Base-by-base conservation (phyloP, 2,797 vertebrate genomes). In the Chromis chromis region DNA sequence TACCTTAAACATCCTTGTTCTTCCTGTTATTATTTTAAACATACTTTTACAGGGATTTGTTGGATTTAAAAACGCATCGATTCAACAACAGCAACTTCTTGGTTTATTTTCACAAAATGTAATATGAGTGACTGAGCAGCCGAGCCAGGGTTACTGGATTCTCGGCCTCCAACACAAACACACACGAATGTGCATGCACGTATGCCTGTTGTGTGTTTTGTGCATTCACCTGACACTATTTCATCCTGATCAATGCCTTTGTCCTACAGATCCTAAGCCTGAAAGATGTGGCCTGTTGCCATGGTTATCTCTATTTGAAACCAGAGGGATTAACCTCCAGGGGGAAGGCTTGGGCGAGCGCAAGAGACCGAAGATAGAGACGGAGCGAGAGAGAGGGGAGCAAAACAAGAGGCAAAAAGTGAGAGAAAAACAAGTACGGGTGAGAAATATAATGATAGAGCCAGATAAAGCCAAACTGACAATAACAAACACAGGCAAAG, bases 241-340 rank as follows among this genome's bases (percentile, higher is more conserved):
- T 92, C 86, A 92, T 89, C 86, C 85, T 90, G 91, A 94, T 94
- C 92, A 89, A 93, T 93, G 88, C 84, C 71, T 88, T 87, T 91
- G 89, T 92, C 88, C 87, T 75, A 65, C 81, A 82, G 84, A 88
- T 77, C 61, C 80, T 76, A 84, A 85, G 87, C 91, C 81, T 53
- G 70, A 82, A 89, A 89, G 87, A 87, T 65, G 65, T 90, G 89
- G 90, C 87, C 88, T 91, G 93, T 94, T 94, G 92, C 93, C 93
- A 94, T 95, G 93, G 93, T 93, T 93, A 91, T 94, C 87, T 92
- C 88, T 85, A 88, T 93, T 90, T 89, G 85, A 93, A 91, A 94
- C 84, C 76, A 40, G 76, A 88, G 88, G 92, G 92, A 94, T 93
- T 94, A 93, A 93, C 92, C 92, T 92, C 89, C 62, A 74, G 74